Percentiles rank a stretch among this genome's conserved stretches.
phyloP scores from a whole-genome alignment of 2,797 vertebrate species.

The Heliangelus exortis region DNA sequence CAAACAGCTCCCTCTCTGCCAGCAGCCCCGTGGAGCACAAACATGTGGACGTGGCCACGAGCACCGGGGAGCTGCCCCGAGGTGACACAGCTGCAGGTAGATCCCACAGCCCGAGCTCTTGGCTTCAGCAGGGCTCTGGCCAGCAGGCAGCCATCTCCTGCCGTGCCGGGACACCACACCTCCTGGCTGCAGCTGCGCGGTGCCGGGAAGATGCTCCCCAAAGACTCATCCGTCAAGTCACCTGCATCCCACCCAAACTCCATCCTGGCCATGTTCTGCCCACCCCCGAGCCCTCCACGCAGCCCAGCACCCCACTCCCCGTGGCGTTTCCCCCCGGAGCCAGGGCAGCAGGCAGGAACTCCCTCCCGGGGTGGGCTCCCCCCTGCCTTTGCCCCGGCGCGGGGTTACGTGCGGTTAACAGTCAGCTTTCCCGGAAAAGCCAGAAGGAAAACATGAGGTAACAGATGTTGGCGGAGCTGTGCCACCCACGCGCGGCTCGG shows the following conservation, averaged over 20 bases:
- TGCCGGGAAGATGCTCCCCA: not conserved
- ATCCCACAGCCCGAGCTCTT: not conserved
- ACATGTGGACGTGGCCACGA: rapidly evolving
- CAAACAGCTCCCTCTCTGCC: not conserved
- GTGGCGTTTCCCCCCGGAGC: not conserved
- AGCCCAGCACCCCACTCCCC: not conserved
- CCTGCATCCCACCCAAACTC: rapidly evolving
- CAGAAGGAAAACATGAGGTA: slow-evolving; percentile 44
- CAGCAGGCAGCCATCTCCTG: rapidly evolving
- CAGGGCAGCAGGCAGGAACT: not conserved
- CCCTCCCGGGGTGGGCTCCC: not conserved
- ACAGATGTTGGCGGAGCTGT: slow-evolving; percentile 31
- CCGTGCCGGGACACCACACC: not conserved
- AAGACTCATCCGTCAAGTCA: rapidly evolving
- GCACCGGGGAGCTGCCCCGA: not conserved
- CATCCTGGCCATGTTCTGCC: too few relatives aligned
- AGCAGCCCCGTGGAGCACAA: not conserved
- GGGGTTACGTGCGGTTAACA: slow-evolving; percentile 51
- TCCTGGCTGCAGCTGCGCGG: not conserved
- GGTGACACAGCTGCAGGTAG: not conserved
- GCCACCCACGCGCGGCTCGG: slow-evolving; percentile 43
- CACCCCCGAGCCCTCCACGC: not conserved
- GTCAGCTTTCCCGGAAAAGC: slow-evolving; percentile 43
- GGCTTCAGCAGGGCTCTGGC: not conserved
- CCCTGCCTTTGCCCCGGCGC: not conserved